A percentile compares a stretch with the other conserved stretches of the same genome.
These are phyloP conservation scores for Noctua janthina DNA, from an alignment of 2,888 invertebrate genomes.

Conservation along the genomic window DNA sequence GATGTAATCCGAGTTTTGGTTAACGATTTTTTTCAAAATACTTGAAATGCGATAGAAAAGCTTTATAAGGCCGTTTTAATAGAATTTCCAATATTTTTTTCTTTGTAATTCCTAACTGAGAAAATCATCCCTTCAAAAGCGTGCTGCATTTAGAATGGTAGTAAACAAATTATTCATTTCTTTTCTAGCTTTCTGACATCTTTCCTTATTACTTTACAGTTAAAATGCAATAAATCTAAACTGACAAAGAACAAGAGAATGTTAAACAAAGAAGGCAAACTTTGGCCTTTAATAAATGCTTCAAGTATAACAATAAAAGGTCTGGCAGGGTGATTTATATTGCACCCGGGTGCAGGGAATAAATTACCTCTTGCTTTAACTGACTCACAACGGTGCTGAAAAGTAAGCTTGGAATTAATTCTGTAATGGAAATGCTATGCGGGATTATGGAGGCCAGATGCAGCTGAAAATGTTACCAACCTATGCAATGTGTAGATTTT, in stretches of 20 bases:
- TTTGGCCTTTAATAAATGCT: constrained; percentile 43
- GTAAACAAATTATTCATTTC: no score
- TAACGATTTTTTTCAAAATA: no score
- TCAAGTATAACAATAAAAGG: constrained; percentile 40
- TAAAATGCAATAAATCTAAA: constrained; percentile 30
- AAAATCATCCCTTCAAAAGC: neutral
- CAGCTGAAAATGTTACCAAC: neutral
- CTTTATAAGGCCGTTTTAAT: no score
- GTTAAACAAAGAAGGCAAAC: constrained; percentile 33
- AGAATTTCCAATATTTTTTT: neutral
- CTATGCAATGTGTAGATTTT: neutral
- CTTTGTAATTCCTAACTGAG: no score
- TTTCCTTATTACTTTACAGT: neutral
- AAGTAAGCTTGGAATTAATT: constrained; percentile 26
- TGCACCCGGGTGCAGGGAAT: constrained; percentile 59
- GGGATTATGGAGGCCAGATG: neutral
- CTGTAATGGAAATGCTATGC: constrained; percentile 1
- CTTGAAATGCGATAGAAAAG: no score
- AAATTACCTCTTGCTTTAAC: constrained; percentile 50
- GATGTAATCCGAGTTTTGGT: no score
- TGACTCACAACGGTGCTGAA: constrained; percentile 17
- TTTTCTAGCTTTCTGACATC: neutral
- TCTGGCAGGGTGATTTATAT: constrained; percentile 53
- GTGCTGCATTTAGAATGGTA: no score
- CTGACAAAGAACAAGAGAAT: constrained; percentile 25